These are phyloP conservation scores for Polyergus mexicanus DNA, from an alignment of 1,140 invertebrate genomes.

Conservation along the genomic window DNA sequence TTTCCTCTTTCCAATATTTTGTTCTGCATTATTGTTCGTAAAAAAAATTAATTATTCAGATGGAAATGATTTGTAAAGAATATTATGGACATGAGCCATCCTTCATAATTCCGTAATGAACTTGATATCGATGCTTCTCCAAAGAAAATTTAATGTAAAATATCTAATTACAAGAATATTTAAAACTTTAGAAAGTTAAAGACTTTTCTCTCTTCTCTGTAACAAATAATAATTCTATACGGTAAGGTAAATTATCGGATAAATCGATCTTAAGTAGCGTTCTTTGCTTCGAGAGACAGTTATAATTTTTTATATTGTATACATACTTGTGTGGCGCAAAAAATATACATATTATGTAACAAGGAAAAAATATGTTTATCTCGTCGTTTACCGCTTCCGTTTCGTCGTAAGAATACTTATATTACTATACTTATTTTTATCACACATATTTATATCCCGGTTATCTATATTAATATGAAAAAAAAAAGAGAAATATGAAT, in stretches of 20 bases:
- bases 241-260: slow-evolving; percentile 40
- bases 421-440: slow-evolving; percentile 44
- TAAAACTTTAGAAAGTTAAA: slow-evolving; percentile 25
- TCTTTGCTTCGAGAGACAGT: slow-evolving; percentile 9
- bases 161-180: slow-evolving; percentile 15
- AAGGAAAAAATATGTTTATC: slow-evolving; percentile 28
- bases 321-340: slow-evolving; percentile 8
- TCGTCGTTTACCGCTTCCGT: slow-evolving; percentile 6
- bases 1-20: neutral
- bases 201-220: neutral
- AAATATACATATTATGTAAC: slow-evolving; percentile 12
- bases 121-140: neutral
- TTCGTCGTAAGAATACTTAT: slow-evolving; percentile 24
- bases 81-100: slow-evolving; percentile 30
- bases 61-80: slow-evolving; percentile 42
- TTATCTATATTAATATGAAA: neutral
- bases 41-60: slow-evolving; percentile 42
- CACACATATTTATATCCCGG: slow-evolving; percentile 23
- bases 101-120: slow-evolving; percentile 45
- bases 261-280: slow-evolving; percentile 33
- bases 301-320: slow-evolving; percentile 25
- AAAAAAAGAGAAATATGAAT: slow-evolving; percentile 9
- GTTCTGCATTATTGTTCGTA: slow-evolving; percentile 42
- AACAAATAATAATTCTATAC: slow-evolving; percentile 48
- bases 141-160: slow-evolving; percentile 29